These are phyloP conservation scores for Zelostemma sp. DNA, from an alignment of 1,140 invertebrate species.

Conservation along the genomic window DNA sequence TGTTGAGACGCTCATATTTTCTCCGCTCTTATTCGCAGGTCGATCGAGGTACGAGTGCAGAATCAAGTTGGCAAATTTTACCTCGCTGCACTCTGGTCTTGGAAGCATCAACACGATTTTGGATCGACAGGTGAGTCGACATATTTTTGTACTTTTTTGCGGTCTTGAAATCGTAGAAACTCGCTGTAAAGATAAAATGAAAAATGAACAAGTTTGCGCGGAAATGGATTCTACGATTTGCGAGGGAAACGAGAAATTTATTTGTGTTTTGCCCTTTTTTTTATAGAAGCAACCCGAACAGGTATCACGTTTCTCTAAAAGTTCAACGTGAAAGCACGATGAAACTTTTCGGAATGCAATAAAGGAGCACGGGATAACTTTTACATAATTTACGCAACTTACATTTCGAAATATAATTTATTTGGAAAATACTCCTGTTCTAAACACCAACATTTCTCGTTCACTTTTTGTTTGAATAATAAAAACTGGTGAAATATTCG, in stretches of 20 bases:
- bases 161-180: background rate
- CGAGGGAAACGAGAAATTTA: background rate
- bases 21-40: conserved; percentile 32
- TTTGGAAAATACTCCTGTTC: too few species aligned
- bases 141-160: conserved; percentile 8
- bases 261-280: background rate
- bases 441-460: too few species aligned
- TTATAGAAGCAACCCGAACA: too few species aligned
- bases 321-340: too few species aligned
- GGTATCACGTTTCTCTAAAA: too few species aligned
- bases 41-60: conserved; percentile 51
- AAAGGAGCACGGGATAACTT: too few species aligned
- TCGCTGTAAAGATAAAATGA: background rate
- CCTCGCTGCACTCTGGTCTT: conserved; percentile 33
- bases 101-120: conserved; percentile 36
- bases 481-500: too few species aligned
- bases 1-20: conserved; percentile 30
- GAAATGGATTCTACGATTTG: background rate
- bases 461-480: too few species aligned
- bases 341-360: too few species aligned
- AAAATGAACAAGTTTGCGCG: background rate
- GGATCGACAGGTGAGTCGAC: conserved; percentile 46
- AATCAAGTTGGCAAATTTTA: conserved; percentile 50
- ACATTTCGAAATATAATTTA: too few species aligned
- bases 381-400: too few species aligned